These are phyloP conservation scores for Anthrax anthrax DNA, from an alignment of 2,888 invertebrate species.

Conservation along the genomic window DNA sequence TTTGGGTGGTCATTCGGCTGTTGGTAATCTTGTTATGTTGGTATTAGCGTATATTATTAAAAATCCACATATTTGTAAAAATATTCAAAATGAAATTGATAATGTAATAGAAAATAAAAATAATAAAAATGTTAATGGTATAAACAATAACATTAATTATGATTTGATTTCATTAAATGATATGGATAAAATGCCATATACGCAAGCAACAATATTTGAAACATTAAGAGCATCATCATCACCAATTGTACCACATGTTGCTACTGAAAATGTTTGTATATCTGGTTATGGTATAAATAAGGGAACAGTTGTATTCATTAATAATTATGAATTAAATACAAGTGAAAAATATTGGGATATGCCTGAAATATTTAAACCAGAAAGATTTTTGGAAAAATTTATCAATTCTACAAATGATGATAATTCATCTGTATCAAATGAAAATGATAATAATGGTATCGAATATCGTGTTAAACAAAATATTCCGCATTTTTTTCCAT, in stretches of 20 bases:
- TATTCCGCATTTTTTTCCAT: slow-evolving; percentile 64
- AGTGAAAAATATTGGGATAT: slow-evolving; percentile 58
- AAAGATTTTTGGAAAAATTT: slow-evolving; percentile 49
- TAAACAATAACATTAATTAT: background rate
- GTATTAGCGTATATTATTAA: slow-evolving; percentile 53
- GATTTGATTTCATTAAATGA: slow-evolving; percentile 47
- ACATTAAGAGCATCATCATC: slow-evolving; percentile 66
- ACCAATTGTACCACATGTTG: slow-evolving; percentile 82
- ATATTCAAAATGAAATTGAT: slow-evolving; percentile 57
- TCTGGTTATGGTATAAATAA: slow-evolving; percentile 57
- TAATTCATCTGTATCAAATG: background rate
- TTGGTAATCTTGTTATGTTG: slow-evolving; percentile 71
- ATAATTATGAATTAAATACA: slow-evolving; percentile 67
- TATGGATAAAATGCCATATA: slow-evolving; percentile 55
- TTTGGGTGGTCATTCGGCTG: slow-evolving; percentile 75
- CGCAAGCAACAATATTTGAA: slow-evolving; percentile 69
- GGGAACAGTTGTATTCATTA: slow-evolving; percentile 69
- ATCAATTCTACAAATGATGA: background rate
- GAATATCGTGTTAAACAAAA: slow-evolving; percentile 37
- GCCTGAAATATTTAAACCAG: slow-evolving; percentile 58
- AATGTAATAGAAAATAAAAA: slow-evolving; percentile 35
- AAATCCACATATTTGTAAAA: slow-evolving; percentile 47
- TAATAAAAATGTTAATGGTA: slow-evolving; percentile 35
- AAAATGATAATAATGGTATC: background rate
- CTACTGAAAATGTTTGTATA: slow-evolving; percentile 58